A percentile compares a stretch with the other conserved stretches of the same genome.
Conservation (phyloP, 2,113 vertebrate genomes). For the Rhinogobius similis region DNA sequence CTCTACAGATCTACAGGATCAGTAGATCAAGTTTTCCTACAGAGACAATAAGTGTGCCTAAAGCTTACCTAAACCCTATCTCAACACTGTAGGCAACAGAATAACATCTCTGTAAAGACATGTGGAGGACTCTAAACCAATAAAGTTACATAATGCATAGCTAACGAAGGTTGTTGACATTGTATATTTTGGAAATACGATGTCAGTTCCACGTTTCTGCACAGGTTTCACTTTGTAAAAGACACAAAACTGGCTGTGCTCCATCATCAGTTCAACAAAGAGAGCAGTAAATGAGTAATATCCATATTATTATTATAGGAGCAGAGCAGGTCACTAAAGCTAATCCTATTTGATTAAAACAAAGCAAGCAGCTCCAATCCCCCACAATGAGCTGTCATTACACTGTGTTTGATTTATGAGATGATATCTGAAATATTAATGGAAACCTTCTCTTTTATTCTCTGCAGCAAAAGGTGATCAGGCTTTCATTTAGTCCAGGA, state of each 20-base stretch:
- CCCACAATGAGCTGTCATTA: slow-evolving; percentile 51
- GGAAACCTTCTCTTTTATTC: slow-evolving; percentile 20
- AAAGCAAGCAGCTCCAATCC: slow-evolving; percentile 47
- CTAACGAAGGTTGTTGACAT: not conserved
- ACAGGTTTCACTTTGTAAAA: not conserved
- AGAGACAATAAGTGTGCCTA: too few species aligned
- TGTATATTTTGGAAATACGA: not conserved
- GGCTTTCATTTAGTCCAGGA: slow-evolving; percentile 19
- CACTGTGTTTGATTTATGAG: slow-evolving; percentile 56
- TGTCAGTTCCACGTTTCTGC: not conserved
- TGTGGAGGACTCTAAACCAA: not conserved
- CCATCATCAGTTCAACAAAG: slow-evolving; percentile 23
- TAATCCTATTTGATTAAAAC: slow-evolving; percentile 56
- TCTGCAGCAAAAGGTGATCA: slow-evolving; percentile 18
- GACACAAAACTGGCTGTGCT: slow-evolving; percentile 15
- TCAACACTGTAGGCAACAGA: too few species aligned
- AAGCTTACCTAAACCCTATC: too few species aligned
- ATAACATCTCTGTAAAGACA: too few species aligned
- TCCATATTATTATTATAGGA: slow-evolving; percentile 36
- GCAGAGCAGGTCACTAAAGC: slow-evolving; percentile 37
- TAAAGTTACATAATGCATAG: not conserved
- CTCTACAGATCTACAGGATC: too few species aligned
- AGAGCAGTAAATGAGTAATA: slow-evolving; percentile 24
- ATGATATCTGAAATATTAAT: slow-evolving; percentile 46
- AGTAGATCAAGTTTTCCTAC: too few species aligned